A percentile compares a stretch with the other conserved stretches of the same genome.
These are phyloP conservation scores for Andrena cerasifolii DNA, from an alignment of 1,140 invertebrate genomes.

Conservation along the genomic window DNA sequence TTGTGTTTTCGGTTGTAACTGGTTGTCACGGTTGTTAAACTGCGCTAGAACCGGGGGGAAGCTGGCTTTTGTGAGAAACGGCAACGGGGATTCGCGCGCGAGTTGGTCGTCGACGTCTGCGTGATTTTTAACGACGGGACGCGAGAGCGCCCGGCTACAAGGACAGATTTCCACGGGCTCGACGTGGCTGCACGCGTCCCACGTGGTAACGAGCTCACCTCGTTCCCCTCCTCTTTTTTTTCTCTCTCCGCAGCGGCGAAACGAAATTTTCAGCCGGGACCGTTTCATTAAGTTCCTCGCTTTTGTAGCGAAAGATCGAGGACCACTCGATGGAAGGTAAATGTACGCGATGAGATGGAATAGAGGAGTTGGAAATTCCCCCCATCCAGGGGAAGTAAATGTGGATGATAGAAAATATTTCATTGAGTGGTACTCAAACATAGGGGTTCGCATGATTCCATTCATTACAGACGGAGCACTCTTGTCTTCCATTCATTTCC, in stretches of 20 bases:
- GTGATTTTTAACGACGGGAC: constrained; percentile 53
- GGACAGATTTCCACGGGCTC: neutral
- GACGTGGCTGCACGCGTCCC: neutral
- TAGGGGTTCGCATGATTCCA: no score
- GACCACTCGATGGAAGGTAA: neutral
- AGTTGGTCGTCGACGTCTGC: constrained; percentile 1
- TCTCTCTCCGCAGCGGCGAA: neutral
- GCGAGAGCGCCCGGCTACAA: neutral
- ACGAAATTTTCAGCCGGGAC: neutral
- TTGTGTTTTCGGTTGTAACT: constrained; percentile 70
- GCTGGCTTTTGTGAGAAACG: constrained; percentile 24
- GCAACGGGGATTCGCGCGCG: constrained; percentile 10
- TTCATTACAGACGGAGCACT: no score
- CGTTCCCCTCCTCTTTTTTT: neutral
- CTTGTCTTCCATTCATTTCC: no score
- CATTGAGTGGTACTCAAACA: no score
- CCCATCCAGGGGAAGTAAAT: no score
- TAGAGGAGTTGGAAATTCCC: no score
- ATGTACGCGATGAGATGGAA: neutral
- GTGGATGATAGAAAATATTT: no score
- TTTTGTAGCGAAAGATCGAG: neutral
- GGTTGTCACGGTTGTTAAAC: constrained; percentile 68
- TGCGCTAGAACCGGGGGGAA: neutral
- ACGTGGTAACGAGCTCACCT: neutral
- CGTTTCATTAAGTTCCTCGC: neutral